phyloP scores from a whole-genome alignment of 2,113 vertebrate species.

The Rhadina sibilatrix region DNA sequence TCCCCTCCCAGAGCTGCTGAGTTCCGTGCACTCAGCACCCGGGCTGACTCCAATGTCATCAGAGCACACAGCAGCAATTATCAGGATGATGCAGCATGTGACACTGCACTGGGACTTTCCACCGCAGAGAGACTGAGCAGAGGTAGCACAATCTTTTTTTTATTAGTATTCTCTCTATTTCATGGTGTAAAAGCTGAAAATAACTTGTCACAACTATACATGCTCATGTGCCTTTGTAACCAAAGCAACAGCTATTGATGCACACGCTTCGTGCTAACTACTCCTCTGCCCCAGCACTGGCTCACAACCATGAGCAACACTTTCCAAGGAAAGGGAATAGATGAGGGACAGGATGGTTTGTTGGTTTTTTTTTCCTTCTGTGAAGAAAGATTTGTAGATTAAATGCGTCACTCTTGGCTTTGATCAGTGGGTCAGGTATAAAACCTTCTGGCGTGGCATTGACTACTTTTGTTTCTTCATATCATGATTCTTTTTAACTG shows the following conservation, averaged over 20 bases:
- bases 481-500: neutral
- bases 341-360: neutral
- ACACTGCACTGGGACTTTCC: slow-evolving; percentile 25
- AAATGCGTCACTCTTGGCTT: neutral
- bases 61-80: neutral
- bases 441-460: neutral
- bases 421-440: neutral
- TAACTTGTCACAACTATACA: slow-evolving; percentile 37
- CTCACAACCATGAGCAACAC: neutral
- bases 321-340: neutral
- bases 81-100: neutral
- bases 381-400: neutral
- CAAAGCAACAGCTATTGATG: slow-evolving; percentile 66
- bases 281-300: slow-evolving; percentile 10
- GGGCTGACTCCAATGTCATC: slow-evolving; percentile 17
- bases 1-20: neutral
- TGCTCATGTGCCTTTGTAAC: slow-evolving; percentile 48
- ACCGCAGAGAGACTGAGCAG: neutral
- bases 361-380: neutral
- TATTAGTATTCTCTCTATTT: slow-evolving; percentile 49
- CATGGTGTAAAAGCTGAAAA: slow-evolving; percentile 46
- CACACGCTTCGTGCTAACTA: neutral
- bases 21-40: neutral
- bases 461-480: neutral
- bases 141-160: slow-evolving; percentile 3